Evolutionary conservation across 2,113 vertebrate species (phyloP).

Genomic region (Caretta caretta): DNA sequence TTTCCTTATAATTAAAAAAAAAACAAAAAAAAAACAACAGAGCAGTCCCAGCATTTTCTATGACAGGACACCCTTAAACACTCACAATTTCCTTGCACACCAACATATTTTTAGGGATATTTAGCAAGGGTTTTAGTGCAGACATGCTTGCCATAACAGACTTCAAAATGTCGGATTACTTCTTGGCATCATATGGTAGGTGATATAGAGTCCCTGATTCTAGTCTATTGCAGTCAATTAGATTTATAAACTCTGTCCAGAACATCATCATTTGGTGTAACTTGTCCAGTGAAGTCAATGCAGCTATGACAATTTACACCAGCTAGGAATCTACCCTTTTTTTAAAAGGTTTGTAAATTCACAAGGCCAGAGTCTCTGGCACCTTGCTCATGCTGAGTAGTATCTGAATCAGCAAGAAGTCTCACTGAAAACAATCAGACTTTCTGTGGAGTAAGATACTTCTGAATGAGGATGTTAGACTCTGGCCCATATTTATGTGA

Average conservation of each 20-base stretch:
- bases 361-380: not conserved
- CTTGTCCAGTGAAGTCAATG: not conserved
- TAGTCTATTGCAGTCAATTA: rapidly evolving
- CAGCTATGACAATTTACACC: not conserved
- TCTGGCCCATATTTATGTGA: not conserved
- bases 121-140: rapidly evolving
- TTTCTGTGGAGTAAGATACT: not conserved
- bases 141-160: rapidly evolving
- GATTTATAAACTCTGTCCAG: not conserved
- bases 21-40: too few species aligned
- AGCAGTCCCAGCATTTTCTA: not conserved
- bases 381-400: not conserved
- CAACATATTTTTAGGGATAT: not conserved
- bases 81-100: rapidly evolving
- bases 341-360: not conserved
- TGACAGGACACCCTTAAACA: not conserved
- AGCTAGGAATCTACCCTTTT: not conserved
- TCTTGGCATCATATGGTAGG: not conserved
- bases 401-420: not conserved
- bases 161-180: not conserved
- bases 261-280: not conserved
- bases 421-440: not conserved
- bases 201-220: rapidly evolving
- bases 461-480: not conserved
- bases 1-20: not conserved